Evolutionary conservation across 1,140 invertebrate genomes (phyloP).

Genomic region (Macrosteles quadrilineatus): DNA sequence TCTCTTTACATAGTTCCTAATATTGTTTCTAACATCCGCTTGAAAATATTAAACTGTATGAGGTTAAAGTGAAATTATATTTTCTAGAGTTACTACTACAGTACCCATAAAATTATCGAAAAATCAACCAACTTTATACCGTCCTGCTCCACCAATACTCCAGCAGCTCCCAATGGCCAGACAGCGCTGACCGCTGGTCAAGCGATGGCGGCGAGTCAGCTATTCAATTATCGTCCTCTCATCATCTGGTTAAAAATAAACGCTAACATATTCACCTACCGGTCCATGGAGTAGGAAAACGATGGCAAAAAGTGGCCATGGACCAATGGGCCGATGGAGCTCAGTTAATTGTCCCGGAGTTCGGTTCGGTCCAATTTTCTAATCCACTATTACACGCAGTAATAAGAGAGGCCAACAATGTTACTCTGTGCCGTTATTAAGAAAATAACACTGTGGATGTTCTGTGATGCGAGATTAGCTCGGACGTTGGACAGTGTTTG

Average conservation of each 20-base stretch:
- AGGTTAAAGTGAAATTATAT: no score
- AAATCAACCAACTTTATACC: no score
- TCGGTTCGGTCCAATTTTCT: neutral
- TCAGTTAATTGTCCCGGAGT: neutral
- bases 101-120: no score
- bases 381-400: constrained; percentile 10
- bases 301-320: constrained; percentile 3
- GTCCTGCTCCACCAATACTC: no score
- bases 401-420: neutral
- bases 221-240: constrained; percentile 3
- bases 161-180: no score
- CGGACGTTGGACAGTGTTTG: no score
- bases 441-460: constrained; percentile 3
- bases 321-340: neutral
- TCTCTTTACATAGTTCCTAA: no score
- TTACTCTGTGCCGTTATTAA: neutral
- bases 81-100: no score
- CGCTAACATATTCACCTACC: constrained; percentile 7
- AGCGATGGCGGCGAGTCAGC: neutral
- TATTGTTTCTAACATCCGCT: no score
- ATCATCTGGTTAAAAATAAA: constrained; percentile 14
- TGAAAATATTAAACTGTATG: no score
- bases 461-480: no score
- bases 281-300: neutral
- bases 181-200: neutral